Conservation (phyloP, 2,113 vertebrate species). For the Lamprotornis superbus region DNA sequence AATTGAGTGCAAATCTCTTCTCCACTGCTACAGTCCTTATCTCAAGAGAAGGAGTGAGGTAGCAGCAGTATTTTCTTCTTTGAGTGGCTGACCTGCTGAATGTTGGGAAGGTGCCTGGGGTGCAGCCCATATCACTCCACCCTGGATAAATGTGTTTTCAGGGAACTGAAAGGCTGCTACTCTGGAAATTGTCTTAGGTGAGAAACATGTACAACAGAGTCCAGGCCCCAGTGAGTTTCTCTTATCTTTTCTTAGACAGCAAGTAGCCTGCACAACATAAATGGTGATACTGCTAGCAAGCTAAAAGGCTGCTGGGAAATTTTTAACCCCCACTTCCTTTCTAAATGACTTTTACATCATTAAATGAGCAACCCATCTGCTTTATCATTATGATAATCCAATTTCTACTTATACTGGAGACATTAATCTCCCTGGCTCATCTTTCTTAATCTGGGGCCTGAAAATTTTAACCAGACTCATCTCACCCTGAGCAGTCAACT, state of each 20-base stretch:
- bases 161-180: not conserved
- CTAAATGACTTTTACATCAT: not conserved
- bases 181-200: conserved; percentile 18
- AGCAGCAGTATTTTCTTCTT: conserved; percentile 1
- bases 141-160: not conserved
- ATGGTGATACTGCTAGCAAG: not conserved
- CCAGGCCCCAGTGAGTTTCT: not conserved
- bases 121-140: not conserved
- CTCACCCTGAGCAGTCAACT: not conserved
- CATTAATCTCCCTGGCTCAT: not conserved
- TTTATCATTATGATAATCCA: not conserved
- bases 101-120: not conserved
- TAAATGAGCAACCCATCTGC: not conserved
- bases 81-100: not conserved
- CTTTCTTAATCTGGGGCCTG: not conserved
- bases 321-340: not conserved
- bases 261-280: not conserved
- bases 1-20: conserved; percentile 35
- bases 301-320: not conserved
- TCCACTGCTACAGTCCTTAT: not conserved
- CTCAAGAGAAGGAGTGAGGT: not conserved
- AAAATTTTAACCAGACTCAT: not conserved
- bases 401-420: not conserved
- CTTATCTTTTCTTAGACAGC: not conserved
- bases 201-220: not conserved